phyloP scores from a whole-genome alignment of 2,797 vertebrate species.

The Chloroceryle inda region DNA sequence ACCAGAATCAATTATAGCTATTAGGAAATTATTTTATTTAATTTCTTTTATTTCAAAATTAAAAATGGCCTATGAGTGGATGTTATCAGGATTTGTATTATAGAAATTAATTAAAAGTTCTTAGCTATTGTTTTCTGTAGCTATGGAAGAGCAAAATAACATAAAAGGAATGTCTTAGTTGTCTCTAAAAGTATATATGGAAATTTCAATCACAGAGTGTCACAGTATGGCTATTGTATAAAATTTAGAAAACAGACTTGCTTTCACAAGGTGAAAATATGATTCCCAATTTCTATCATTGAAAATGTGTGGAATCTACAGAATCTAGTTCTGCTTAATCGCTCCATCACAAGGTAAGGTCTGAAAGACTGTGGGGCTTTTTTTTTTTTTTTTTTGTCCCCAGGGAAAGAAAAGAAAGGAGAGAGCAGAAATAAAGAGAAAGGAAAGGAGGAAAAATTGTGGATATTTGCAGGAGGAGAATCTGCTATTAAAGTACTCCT shows the following conservation, averaged over 20 bases:
- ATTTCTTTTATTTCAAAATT: slow-evolving; percentile 61
- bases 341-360: not conserved
- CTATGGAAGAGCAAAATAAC: slow-evolving; percentile 28
- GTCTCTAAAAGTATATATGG: not conserved
- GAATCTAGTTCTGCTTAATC: not conserved
- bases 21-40: slow-evolving; percentile 51
- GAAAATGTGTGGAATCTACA: not conserved
- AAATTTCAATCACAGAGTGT: not conserved
- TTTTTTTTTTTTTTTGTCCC: not conserved
- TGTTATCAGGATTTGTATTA: slow-evolving; percentile 21
- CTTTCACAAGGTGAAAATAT: not conserved
- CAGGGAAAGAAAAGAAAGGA: not conserved
- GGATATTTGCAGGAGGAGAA: not conserved
- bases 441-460: not conserved
- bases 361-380: not conserved
- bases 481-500: not conserved
- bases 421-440: not conserved
- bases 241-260: not conserved
- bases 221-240: not conserved
- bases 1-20: not conserved
- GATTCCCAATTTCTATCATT: not conserved
- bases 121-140: slow-evolving; percentile 19
- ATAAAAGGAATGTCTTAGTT: slow-evolving; percentile 14
- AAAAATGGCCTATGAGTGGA: slow-evolving; percentile 20
- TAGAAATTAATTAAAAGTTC: slow-evolving; percentile 55